Evolutionary conservation across 2,888 invertebrate genomes (phyloP), one percentile per base, ranked within the genome.

Genomic region (Monoplex corrugatus): DNA sequence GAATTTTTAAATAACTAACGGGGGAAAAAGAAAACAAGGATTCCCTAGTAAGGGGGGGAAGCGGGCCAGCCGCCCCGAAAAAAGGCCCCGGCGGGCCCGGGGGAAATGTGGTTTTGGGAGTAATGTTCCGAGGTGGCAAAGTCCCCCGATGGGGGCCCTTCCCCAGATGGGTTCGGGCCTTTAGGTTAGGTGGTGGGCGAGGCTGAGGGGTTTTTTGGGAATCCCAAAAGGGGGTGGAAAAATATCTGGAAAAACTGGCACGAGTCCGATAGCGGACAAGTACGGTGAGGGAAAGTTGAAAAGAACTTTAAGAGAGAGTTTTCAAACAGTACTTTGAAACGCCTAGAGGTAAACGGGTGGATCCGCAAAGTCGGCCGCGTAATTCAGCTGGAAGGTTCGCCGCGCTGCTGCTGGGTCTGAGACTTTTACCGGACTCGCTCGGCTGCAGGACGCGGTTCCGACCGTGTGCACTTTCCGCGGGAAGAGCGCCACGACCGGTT

Each of bases 281-380:
- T 63, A 63, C 63, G 23, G 63, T 63, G 63, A 63, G 63, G 63
- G 63, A 63, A 63, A 63, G 63, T 63, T 63, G 63, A 63, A 63
- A 94, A 97, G 97, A 96, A 97, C 97, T 97, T 97, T 97, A 97
- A 97, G 96, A 97, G 96, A 96, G 96, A 96, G 96, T 96, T 97
- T 96, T n/a, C n/a, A n/a, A 97, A 97, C 96, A 97, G 97, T 96
- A 95, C 96, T 96, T 96, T 96, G 97, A 97, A 97, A 96, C 96
- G 96, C 94, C 94, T 90, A 93, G 94, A 95, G 95, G 63, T 63
- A 13, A 63, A 63, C 63, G 63, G 63, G 63, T 63, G 63, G 63
- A 63, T 63, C 63, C 63, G 94, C 92, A 96, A 96, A 95, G 95
- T 95, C 91, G 91, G 92, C 63, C 63, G 23, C 50, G 50, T 8